Percentiles rank a stretch among this genome's conserved stretches.
These are phyloP conservation scores for Cheilinus undulatus DNA, from an alignment of 2,113 vertebrate species.

Conservation along the genomic window DNA sequence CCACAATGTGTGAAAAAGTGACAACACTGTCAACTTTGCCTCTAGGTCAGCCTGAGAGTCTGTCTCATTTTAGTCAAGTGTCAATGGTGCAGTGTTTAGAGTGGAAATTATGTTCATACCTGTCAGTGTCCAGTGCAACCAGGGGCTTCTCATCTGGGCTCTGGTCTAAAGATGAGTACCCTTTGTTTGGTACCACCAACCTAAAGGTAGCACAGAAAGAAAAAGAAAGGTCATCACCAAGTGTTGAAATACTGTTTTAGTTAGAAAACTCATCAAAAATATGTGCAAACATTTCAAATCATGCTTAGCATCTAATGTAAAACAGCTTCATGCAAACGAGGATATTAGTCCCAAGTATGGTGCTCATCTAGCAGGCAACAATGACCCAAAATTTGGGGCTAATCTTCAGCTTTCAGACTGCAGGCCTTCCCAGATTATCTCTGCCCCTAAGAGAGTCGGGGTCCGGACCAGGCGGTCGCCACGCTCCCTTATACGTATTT, in stretches of 20 bases:
- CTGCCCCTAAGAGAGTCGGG: constrained; percentile 34
- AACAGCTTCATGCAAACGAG: background rate
- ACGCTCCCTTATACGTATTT: constrained; percentile 66
- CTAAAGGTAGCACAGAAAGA: constrained; percentile 73
- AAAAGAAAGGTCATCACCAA: background rate
- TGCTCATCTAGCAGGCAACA: background rate
- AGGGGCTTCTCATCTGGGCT: constrained; percentile 98
- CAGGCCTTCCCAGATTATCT: constrained; percentile 59
- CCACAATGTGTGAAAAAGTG: constrained; percentile 20
- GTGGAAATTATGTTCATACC: constrained; percentile 77
- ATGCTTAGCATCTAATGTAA: background rate
- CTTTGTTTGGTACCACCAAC: constrained; percentile 98
- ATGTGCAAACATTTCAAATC: background rate
- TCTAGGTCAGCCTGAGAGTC: background rate
- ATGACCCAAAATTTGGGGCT: constrained; percentile 32
- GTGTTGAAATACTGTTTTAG: background rate
- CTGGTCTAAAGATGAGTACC: constrained; percentile 97
- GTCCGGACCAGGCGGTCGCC: constrained; percentile 47
- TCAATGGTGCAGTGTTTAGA: background rate
- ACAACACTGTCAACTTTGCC: background rate
- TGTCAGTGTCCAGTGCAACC: constrained; percentile 98
- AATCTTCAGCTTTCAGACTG: constrained; percentile 55
- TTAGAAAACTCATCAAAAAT: background rate
- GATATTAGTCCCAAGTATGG: background rate
- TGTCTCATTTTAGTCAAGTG: too few relatives aligned